Evolutionary conservation across 2,888 invertebrate species (phyloP).

Genomic region (Machimus atricapillus): DNA sequence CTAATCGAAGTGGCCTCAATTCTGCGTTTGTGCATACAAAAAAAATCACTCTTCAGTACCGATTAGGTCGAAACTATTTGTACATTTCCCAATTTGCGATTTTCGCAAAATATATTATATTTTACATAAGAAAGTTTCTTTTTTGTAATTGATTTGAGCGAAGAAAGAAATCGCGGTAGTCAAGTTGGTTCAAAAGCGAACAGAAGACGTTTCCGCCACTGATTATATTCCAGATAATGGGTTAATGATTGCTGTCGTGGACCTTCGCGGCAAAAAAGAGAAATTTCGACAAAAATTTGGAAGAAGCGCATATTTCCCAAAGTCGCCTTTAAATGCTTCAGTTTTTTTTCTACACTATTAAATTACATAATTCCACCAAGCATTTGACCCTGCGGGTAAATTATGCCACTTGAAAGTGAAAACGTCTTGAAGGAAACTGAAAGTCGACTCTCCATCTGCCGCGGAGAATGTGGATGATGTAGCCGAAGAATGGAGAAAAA

Average conservation of each 20-base stretch:
- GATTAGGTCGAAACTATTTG: not conserved
- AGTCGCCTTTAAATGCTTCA: not conserved
- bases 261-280: not conserved
- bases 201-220: not conserved
- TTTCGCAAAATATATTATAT: not conserved
- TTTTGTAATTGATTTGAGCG: not conserved
- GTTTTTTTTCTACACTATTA: not conserved
- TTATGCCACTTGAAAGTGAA: conserved; percentile 26
- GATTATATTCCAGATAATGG: not conserved
- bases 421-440: conserved; percentile 19
- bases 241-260: not conserved
- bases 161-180: not conserved
- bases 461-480: not conserved
- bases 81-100: not conserved
- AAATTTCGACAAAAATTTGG: not conserved
- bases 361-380: not conserved
- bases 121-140: not conserved
- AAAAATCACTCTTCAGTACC: not conserved
- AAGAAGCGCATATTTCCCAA: not conserved
- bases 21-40: not conserved
- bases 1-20: not conserved
- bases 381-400: conserved; percentile 12
- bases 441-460: conserved; percentile 19
- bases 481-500: not conserved
- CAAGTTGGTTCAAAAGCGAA: not conserved